A percentile compares a stretch with the other conserved stretches of the same genome.
These are phyloP conservation scores for Atherinomorus stipes DNA, from an alignment of 2,113 vertebrate species.

Conservation along the genomic window DNA sequence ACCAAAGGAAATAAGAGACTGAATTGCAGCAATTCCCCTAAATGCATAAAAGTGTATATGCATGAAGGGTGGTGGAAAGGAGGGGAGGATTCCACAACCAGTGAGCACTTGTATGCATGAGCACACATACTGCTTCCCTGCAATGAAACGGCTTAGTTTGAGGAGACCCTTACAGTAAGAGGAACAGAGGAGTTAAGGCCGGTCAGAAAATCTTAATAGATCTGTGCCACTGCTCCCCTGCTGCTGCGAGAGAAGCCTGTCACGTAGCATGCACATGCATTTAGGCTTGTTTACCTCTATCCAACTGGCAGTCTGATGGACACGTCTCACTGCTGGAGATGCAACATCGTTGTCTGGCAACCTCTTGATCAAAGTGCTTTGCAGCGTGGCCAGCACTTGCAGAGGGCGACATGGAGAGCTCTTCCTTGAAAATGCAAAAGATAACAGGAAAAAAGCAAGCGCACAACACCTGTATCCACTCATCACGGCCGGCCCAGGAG, in stretches of 20 bases:
- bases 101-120: slow-evolving; percentile 49
- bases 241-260: slow-evolving; percentile 57
- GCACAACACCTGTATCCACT: slow-evolving; percentile 49
- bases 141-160: slow-evolving; percentile 32
- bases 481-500: slow-evolving; percentile 21
- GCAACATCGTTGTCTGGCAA: slow-evolving; percentile 72
- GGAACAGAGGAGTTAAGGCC: slow-evolving; percentile 35
- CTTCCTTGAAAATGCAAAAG: slow-evolving; percentile 29
- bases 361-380: slow-evolving; percentile 59
- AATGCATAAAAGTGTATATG: neutral
- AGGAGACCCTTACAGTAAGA: slow-evolving; percentile 37
- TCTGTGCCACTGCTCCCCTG: slow-evolving; percentile 44
- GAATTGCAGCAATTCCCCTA: slow-evolving; percentile 30
- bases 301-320: slow-evolving; percentile 56
- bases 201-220: slow-evolving; percentile 55
- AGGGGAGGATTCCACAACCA: slow-evolving; percentile 36
- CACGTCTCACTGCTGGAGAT: slow-evolving; percentile 78
- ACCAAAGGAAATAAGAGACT: slow-evolving; percentile 35
- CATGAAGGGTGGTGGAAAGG: neutral
- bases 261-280: slow-evolving; percentile 70
- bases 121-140: slow-evolving; percentile 40
- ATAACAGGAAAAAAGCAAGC: slow-evolving; percentile 24
- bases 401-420: slow-evolving; percentile 16
- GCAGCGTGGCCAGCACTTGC: slow-evolving; percentile 25
- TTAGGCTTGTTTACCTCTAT: slow-evolving; percentile 76